These are phyloP conservation scores for Zophobas atratus DNA, from an alignment of 1,140 invertebrate species.

Conservation along the genomic window DNA sequence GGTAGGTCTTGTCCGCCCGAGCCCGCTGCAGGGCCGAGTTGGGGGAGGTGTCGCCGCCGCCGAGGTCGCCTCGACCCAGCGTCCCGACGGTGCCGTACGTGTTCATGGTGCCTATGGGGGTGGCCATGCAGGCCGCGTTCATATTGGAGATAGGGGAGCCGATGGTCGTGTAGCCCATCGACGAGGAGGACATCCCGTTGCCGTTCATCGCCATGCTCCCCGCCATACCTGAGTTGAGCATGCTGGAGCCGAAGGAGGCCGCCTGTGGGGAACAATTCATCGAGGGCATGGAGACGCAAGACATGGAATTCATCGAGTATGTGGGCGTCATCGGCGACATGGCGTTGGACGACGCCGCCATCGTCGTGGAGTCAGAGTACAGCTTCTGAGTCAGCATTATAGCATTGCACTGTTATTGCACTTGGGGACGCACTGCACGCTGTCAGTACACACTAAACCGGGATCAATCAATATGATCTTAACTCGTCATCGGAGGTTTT, in stretches of 20 bases:
- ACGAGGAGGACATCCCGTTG: conserved; percentile 77
- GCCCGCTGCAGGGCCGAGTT: conserved; percentile 82
- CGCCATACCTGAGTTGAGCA: conserved; percentile 74
- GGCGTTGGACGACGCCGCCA: conserved; percentile 60
- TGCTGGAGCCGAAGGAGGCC: conserved; percentile 74
- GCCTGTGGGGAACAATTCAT: conserved; percentile 80
- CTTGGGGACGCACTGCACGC: conserved; percentile 41
- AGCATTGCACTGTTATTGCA: conserved; percentile 55
- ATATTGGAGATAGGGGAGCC: conserved; percentile 81
- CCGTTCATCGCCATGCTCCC: conserved; percentile 74
- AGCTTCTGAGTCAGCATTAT: conserved; percentile 69
- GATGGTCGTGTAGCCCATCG: conserved; percentile 78
- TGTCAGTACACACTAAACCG: conserved; percentile 28
- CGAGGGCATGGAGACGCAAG: conserved; percentile 77
- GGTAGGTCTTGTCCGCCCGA: conserved; percentile 90
- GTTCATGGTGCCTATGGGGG: conserved; percentile 69
- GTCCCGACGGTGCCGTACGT: conserved; percentile 71
- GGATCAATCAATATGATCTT: conserved; percentile 65
- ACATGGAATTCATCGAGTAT: conserved; percentile 86
- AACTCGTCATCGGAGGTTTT: conserved; percentile 66
- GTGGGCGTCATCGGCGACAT: conserved; percentile 79
- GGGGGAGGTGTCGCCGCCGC: conserved; percentile 77
- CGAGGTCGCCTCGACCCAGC: conserved; percentile 70
- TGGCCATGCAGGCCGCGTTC: conserved; percentile 82
- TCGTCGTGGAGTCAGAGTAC: conserved; percentile 69